Evolutionary conservation across 1,140 invertebrate genomes (phyloP), one percentile per base, ranked within the genome.

Genomic region (Ganaspis sp.): DNA sequence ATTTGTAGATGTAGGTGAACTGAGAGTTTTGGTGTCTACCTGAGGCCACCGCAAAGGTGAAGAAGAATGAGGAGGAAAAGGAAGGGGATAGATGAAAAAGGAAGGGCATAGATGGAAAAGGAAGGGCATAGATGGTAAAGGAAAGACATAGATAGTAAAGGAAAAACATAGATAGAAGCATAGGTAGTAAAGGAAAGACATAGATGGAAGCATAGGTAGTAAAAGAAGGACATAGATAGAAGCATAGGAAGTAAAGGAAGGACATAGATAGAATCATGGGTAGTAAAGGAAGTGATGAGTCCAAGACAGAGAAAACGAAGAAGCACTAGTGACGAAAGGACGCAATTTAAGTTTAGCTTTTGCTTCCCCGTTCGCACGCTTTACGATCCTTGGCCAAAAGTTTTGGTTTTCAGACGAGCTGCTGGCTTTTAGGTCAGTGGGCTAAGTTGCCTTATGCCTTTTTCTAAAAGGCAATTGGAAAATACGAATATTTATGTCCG

Each of bases 401-500:
- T 21, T 12, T 37, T 37, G 17, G 40, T 49, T 29, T 70, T 49
- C 15, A 21, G 15, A 26, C 9, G 54, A 9, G 74, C 70, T 69
- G 72, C 37, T 58, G 29, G 53, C 26, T 73, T 79, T 77, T 78
- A 54, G 76, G 76, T 78, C 72, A 78, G 53, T 78, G 54, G 76
- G 76, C 76, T 78, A 78, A 74, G 8, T n/a, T 54, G 53, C 19
- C 58, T 29, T 12, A 4, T 34, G 71, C 72, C 73, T 70, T 53
- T 17, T 53, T 54, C 69, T 45, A n/a, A 26, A 42, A 72, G 75
- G 70, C 49, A 40, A 76, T 72, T 76, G 64, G 75, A 76, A 76
- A 76, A 70, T 72, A 42, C 69, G 70, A 72, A 76, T 76, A 76
- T 75, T 75, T 71, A 75, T 75, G 74, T 26, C 54, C 29, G 26